A percentile compares a stretch with the other conserved stretches of the same genome.
Conservation (phyloP, 2,113 vertebrate genomes). For the Malaclemys terrapin region DNA sequence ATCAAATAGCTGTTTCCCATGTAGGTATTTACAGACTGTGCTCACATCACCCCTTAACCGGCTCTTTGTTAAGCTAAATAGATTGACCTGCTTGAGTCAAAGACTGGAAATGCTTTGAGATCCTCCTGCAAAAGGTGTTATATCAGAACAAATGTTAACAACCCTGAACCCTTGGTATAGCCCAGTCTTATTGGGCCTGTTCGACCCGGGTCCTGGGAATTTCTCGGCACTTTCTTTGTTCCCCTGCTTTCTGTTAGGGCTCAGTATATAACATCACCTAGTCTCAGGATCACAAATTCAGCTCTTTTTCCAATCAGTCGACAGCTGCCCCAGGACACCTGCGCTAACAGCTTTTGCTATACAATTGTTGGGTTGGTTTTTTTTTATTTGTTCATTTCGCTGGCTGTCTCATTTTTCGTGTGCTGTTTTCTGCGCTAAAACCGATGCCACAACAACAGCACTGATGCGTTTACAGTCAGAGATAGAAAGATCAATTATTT, state of each 20-base stretch:
- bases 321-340: background rate
- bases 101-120: background rate
- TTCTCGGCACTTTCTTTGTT: background rate
- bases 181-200: background rate
- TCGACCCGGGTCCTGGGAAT: background rate
- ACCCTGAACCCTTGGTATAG: background rate
- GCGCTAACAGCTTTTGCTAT: background rate
- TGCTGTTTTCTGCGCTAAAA: background rate
- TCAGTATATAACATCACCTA: background rate
- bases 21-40: background rate
- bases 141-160: background rate
- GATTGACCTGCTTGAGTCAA: background rate
- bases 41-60: background rate
- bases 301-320: background rate
- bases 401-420: background rate
- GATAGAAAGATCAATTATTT: background rate
- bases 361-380: too few relatives aligned
- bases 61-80: background rate
- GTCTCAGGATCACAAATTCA: background rate
- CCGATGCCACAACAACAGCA: background rate
- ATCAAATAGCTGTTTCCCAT: background rate
- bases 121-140: background rate
- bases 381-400: background rate
- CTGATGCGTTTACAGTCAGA: background rate
- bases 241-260: background rate